These are phyloP conservation scores for Troilus luridus DNA, from an alignment of 2,888 invertebrate genomes.

Conservation along the genomic window DNA sequence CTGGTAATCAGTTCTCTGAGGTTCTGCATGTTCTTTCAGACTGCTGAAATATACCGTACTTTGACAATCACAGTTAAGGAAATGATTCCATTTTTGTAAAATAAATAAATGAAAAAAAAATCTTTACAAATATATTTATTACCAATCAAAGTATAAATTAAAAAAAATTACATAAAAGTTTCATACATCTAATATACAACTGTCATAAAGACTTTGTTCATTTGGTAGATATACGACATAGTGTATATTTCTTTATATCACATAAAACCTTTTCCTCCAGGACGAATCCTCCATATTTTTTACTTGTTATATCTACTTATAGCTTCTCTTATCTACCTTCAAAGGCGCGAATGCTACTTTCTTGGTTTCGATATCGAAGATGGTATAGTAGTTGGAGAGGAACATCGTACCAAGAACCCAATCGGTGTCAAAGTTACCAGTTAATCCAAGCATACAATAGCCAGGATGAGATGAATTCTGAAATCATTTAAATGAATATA, in stretches of 20 bases:
- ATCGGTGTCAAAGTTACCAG: conserved; percentile 30
- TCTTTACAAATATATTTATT: conserved; percentile 26
- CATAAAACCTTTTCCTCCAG: neutral
- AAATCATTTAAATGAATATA: neutral
- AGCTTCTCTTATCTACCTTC: neutral
- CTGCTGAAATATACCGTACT: neutral
- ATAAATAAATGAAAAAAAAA: neutral
- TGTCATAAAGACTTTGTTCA: neutral
- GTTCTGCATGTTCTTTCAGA: neutral
- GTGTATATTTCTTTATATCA: neutral
- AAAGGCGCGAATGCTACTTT: conserved; percentile 52
- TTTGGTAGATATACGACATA: neutral
- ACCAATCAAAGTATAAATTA: neutral
- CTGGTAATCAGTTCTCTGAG: too few species aligned
- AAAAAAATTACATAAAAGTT: neutral
- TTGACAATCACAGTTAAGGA: neutral
- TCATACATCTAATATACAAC: neutral
- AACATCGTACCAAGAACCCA: conserved; percentile 53
- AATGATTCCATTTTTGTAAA: neutral
- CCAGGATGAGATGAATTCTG: conserved; percentile 54
- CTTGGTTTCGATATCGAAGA: conserved; percentile 48
- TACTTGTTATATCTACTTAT: neutral
- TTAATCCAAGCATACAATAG: conserved; percentile 50
- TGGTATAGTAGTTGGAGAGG: conserved; percentile 53
- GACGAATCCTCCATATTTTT: neutral